phyloP scores from a whole-genome alignment of 2,888 invertebrate genomes.

The Anodontia alba region DNA sequence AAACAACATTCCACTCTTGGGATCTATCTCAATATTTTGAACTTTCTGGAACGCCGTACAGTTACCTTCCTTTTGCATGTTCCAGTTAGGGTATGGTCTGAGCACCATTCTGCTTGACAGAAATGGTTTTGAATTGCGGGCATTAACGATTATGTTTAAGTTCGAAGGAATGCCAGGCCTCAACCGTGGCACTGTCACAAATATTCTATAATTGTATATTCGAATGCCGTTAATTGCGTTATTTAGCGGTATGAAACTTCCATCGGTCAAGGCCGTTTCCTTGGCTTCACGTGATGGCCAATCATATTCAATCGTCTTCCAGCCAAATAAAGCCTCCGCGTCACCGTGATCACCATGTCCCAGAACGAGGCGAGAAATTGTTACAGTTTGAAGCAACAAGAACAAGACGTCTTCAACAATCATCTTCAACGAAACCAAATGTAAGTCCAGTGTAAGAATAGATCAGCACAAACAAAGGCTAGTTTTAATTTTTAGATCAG shows the following conservation, averaged over 20 bases:
- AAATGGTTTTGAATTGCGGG: conserved; percentile 38
- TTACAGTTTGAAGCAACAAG: background rate
- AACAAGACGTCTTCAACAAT: background rate
- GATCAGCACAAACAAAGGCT: too few relatives aligned
- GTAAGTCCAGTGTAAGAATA: too few relatives aligned
- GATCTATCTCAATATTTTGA: conserved; percentile 78
- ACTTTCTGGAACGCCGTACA: conserved; percentile 77
- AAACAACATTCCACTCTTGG: conserved; percentile 75
- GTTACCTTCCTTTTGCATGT: conserved; percentile 69
- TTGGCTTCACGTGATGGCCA: conserved; percentile 59
- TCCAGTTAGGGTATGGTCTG: conserved; percentile 73
- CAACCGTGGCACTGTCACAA: conserved; percentile 74
- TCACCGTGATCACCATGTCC: conserved; percentile 60
- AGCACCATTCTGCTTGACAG: conserved; percentile 59
- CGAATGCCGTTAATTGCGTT: conserved; percentile 71
- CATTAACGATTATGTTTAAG: conserved; percentile 64
- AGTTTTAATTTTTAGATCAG: too few relatives aligned
- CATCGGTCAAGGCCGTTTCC: conserved; percentile 35
- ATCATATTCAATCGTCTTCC: conserved; percentile 69
- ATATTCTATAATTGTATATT: conserved; percentile 68
- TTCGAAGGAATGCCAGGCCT: conserved; percentile 71
- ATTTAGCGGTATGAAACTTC: conserved; percentile 60
- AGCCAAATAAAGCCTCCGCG: conserved; percentile 64
- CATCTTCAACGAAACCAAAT: background rate
- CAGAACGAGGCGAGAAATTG: background rate